Evolutionary conservation across 2,888 invertebrate species (phyloP), one percentile per base, ranked within the genome.

Genomic region (Drosophila aldrichi): DNA sequence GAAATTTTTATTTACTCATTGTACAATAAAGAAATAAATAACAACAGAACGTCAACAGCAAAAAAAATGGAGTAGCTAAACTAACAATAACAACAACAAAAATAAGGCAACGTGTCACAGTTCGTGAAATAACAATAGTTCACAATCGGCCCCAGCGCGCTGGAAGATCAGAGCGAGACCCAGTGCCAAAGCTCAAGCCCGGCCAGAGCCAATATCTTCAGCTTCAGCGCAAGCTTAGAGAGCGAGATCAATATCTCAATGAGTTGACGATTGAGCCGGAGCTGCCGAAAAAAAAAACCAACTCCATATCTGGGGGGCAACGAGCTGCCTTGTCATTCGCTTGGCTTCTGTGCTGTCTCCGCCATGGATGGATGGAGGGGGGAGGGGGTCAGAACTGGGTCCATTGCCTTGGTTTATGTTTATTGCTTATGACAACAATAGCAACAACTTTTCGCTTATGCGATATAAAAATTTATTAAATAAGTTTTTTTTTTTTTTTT

Each of bases 101-200:
- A 43, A 43, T 16, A 68, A 70, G 70, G 62, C 67, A 83, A 86
- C 88, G 87, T 87, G 88, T 87, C 88, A 88, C 88, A 87, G 87
- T 88, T 87, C 87, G 87, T 87, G 87, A 87, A 88, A 87, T 88
- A 88, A 87, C 87, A 87, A 87, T 87, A 87, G 87, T 87, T 87
- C 88, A 88, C 84, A 86, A 88, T 79, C 86, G 77, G 83, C 78
- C 74, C 75, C 84, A 79, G 58, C 74, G 80, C 20, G 82, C 87
- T 87, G 77, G 86, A 87, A 76, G 88, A 87, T 83, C 87, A 80
- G 72, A 57, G 58, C 54, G 57, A 56, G 38, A 56, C 60, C 54
- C 62, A 56, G 44, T 62, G 61, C 55, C 60, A 43, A 72, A 38
- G n/a, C 49, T 36, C 40, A 59, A 56, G 54, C 40, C 43, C 41